These are phyloP conservation scores for Xerus inauris DNA, from an alignment of 2,113 vertebrate genomes.

Conservation along the genomic window DNA sequence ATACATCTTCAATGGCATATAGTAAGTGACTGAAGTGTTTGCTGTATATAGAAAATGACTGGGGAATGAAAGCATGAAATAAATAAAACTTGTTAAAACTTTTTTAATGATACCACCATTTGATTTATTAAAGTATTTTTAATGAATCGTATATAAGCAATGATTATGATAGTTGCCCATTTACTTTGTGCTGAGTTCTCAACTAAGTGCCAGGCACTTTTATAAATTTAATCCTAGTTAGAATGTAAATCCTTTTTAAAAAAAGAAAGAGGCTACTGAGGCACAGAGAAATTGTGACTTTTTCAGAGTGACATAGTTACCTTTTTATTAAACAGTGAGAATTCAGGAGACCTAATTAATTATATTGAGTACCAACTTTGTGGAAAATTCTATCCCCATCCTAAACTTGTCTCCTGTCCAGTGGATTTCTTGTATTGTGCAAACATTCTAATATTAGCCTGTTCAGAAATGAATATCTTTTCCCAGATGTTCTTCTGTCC, in stretches of 20 bases:
- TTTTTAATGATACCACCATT: neutral
- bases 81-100: neutral
- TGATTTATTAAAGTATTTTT: neutral
- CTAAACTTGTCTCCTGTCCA: neutral
- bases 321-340: constrained; percentile 4
- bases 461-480: neutral
- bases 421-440: neutral
- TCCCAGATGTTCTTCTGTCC: neutral
- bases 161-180: neutral
- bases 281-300: neutral
- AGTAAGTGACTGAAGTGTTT: neutral
- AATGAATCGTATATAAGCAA: neutral
- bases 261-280: neutral
- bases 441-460: neutral
- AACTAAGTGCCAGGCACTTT: neutral
- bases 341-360: neutral
- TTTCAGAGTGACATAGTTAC: neutral
- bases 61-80: neutral
- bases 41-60: neutral
- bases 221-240: neutral
- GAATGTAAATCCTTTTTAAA: neutral
- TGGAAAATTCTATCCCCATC: neutral
- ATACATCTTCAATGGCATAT: neutral
- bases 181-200: neutral
- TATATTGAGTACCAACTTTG: neutral